A percentile compares a stretch with the other conserved stretches of the same genome.
Conservation (phyloP, 2,888 invertebrate genomes). For the Furcula furcula region DNA sequence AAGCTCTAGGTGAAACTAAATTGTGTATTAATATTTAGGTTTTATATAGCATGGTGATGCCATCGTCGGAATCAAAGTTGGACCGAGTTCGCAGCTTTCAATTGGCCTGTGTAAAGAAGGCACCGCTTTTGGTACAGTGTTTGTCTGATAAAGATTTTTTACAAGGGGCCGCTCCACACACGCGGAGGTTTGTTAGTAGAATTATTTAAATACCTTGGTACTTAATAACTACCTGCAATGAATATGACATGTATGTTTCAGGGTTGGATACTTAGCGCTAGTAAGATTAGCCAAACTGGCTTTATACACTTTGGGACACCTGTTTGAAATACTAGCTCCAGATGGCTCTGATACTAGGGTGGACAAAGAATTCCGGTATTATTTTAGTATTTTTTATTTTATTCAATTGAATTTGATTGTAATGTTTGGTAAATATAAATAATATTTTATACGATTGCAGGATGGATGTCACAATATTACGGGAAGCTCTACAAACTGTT, state of each 20-base stretch:
- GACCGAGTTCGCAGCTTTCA: constrained; percentile 84
- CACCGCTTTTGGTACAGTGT: constrained; percentile 71
- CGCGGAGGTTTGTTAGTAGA: constrained; percentile 54
- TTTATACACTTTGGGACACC: constrained; percentile 92
- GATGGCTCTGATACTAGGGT: constrained; percentile 68
- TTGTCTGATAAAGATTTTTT: constrained; percentile 75
- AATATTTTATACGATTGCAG: too few species aligned
- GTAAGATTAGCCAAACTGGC: constrained; percentile 94
- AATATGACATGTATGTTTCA: constrained; percentile 48
- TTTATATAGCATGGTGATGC: constrained; percentile 95
- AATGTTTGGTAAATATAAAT: too few species aligned
- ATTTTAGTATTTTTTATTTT: constrained; percentile 2
- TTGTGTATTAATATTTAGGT: constrained; percentile 68
- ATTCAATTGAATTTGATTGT: constrained; percentile 5
- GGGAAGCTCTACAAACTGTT: constrained; percentile 91
- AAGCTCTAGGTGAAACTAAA: constrained; percentile 4
- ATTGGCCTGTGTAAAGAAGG: constrained; percentile 82
- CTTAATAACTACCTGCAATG: background rate
- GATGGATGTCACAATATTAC: constrained; percentile 84
- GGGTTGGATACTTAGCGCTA: constrained; percentile 93
- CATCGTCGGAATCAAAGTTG: constrained; percentile 90
- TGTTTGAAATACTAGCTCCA: constrained; percentile 84
- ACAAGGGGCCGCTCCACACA: constrained; percentile 68
- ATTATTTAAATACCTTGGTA: background rate
- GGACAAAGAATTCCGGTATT: constrained; percentile 67